Evolutionary conservation across 2,113 vertebrate genomes (phyloP).

Genomic region (mouse (Mus musculus)): GRCm39 chr2:29935501-29936000

Average conservation of each 20-base stretch:
- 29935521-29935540: too few species aligned
- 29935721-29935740: neutral
- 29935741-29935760: neutral
- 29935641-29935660: neutral
- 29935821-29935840: neutral
- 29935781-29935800: neutral
- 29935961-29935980: neutral
- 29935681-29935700: neutral
- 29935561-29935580: neutral
- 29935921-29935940: neutral
- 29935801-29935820: neutral
- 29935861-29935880: neutral
- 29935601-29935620: neutral
- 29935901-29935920: neutral
- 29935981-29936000: neutral
- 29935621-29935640: neutral
- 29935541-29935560: too few species aligned
- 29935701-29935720: neutral
- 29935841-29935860: neutral
- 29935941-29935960: neutral
- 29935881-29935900: neutral
- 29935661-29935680: neutral
- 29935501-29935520: too few species aligned
- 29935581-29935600: neutral
- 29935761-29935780: neutral